Conservation (phyloP, 2,113 vertebrate genomes). For the Catharus minimus region DNA sequence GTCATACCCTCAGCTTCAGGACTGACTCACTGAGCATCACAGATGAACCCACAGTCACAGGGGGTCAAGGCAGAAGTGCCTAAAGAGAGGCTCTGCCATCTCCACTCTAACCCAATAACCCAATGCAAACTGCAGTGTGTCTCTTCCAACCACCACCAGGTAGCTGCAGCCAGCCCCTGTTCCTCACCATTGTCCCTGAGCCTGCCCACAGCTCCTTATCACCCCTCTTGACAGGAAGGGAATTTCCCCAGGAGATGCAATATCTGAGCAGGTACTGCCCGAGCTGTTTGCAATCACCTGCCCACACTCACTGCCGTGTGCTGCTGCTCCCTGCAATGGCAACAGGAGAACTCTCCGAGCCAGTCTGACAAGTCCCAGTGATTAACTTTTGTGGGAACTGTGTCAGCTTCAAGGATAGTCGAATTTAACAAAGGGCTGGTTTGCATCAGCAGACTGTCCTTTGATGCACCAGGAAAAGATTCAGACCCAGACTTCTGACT, state of each 20-base stretch:
- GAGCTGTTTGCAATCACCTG: constrained; percentile 18
- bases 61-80: neutral
- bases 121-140: neutral
- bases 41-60: neutral
- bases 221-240: neutral
- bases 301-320: neutral
- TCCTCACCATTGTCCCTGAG: neutral
- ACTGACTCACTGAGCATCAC: neutral
- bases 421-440: constrained; percentile 21
- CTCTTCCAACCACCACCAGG: neutral
- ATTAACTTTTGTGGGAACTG: constrained; percentile 55
- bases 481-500: constrained; percentile 40
- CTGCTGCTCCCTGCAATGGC: constrained; percentile 6
- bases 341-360: constrained; percentile 20
- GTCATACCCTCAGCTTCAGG: neutral
- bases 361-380: constrained; percentile 37
- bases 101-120: neutral
- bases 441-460: constrained; percentile 18
- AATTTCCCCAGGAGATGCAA: neutral
- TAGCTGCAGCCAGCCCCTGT: neutral
- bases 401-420: constrained; percentile 31
- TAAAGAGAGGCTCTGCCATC: neutral
- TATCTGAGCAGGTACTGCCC: neutral
- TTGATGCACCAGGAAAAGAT: constrained; percentile 37
- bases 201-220: neutral